Conservation (phyloP, 2,797 vertebrate species). For the Trachops cirrhosus region DNA sequence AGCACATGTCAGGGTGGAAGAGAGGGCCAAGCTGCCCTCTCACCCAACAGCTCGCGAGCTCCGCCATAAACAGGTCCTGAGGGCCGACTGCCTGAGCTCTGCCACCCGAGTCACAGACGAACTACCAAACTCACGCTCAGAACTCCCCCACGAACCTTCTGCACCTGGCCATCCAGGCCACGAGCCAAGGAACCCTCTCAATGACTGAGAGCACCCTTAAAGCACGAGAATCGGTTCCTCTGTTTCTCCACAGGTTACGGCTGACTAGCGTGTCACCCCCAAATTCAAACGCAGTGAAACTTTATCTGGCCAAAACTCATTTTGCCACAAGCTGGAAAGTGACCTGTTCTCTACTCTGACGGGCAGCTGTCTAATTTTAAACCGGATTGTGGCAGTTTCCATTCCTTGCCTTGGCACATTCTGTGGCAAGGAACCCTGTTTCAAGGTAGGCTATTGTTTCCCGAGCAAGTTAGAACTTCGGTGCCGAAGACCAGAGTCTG, state of each 20-base stretch:
- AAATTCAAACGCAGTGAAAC: not conserved
- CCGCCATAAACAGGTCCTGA: not conserved
- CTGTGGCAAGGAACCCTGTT: fast-evolving
- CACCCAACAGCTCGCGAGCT: not conserved
- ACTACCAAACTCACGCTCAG: not conserved
- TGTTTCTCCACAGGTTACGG: not conserved
- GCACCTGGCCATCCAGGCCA: not conserved
- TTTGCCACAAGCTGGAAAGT: not conserved
- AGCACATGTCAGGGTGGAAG: slow-evolving; percentile 39
- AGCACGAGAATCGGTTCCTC: not conserved
- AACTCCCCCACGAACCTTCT: not conserved
- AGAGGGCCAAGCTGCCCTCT: not conserved
- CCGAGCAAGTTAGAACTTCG: not conserved
- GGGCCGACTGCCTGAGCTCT: not conserved
- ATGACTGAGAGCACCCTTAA: not conserved
- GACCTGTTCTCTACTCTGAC: not conserved
- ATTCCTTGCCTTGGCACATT: not conserved
- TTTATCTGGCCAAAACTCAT: not conserved
- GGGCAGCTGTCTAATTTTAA: not conserved
- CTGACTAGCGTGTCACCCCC: not conserved
- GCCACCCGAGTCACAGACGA: not conserved
- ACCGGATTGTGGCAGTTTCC: fast-evolving
- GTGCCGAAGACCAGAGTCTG: not conserved
- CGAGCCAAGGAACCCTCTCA: not conserved
- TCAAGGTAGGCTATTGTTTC: not conserved